Percentiles rank a stretch among this genome's conserved stretches.
phyloP scores from a whole-genome alignment of 2,797 vertebrate genomes.

The Chelonia mydas region DNA sequence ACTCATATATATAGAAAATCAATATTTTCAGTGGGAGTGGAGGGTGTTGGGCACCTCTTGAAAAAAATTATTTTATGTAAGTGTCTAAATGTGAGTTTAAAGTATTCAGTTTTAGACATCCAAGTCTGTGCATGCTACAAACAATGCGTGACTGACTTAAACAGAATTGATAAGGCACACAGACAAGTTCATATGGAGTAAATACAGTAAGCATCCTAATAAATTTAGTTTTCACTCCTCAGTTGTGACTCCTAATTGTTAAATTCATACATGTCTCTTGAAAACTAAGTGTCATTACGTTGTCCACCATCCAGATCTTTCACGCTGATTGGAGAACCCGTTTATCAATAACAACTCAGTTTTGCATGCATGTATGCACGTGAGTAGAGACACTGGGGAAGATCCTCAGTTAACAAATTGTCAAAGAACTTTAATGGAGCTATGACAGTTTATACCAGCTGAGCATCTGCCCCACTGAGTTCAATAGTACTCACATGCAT shows the following conservation, averaged over 20 bases:
- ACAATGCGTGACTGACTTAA: neutral
- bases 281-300: neutral
- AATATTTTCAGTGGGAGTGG: neutral
- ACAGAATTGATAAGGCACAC: neutral
- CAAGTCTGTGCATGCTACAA: neutral
- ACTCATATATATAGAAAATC: neutral
- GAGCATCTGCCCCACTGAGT: neutral
- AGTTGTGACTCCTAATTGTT: neutral
- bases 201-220: neutral
- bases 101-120: neutral
- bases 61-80: neutral
- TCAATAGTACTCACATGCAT: neutral
- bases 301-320: neutral
- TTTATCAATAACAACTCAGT: constrained; percentile 18
- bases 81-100: neutral
- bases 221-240: neutral
- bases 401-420: neutral
- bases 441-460: neutral
- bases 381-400: neutral
- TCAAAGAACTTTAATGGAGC: neutral
- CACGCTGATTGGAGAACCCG: neutral
- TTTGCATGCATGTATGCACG: neutral
- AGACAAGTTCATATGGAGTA: neutral
- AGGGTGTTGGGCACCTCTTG: neutral
- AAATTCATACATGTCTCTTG: neutral